Conservation (phyloP, 2,888 invertebrate species). For the Lysandra coridon region DNA sequence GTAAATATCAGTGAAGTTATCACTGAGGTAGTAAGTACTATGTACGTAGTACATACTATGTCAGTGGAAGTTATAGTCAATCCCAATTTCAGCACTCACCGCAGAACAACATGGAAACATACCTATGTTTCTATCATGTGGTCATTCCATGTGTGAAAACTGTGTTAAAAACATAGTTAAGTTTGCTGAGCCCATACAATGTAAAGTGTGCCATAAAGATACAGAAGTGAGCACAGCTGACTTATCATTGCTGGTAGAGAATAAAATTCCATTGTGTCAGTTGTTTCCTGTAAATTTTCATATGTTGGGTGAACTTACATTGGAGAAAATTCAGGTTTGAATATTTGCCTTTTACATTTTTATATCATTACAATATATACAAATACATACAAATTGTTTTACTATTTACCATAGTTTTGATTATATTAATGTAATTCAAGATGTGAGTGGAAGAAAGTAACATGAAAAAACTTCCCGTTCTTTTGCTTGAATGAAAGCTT, state of each 20-base stretch:
- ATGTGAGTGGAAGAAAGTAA: no score
- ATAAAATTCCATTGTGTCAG: conserved; percentile 53
- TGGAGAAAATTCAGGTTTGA: conserved; percentile 55
- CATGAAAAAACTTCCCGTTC: no score
- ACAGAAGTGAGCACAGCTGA: conserved; percentile 52
- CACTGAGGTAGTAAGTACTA: no score
- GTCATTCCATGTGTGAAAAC: conserved; percentile 84
- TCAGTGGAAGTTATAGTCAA: background rate
- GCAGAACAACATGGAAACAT: conserved; percentile 53
- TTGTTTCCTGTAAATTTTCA: conserved; percentile 63
- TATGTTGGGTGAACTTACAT: conserved; percentile 64
- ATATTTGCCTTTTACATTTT: background rate
- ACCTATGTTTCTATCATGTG: conserved; percentile 84
- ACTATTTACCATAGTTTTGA: background rate
- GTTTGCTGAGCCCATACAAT: conserved; percentile 68
- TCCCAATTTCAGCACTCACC: conserved; percentile 46
- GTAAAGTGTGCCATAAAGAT: conserved; percentile 68
- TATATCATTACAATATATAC: background rate
- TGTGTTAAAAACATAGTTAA: conserved; percentile 73
- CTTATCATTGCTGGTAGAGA: conserved; percentile 46
- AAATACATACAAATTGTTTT: background rate
- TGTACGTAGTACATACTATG: no score
- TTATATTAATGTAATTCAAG: background rate
- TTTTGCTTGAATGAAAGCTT: no score
- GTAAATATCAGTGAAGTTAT: background rate